Conservation (phyloP, 2,113 vertebrate genomes). For the Seriola rivoliana region DNA sequence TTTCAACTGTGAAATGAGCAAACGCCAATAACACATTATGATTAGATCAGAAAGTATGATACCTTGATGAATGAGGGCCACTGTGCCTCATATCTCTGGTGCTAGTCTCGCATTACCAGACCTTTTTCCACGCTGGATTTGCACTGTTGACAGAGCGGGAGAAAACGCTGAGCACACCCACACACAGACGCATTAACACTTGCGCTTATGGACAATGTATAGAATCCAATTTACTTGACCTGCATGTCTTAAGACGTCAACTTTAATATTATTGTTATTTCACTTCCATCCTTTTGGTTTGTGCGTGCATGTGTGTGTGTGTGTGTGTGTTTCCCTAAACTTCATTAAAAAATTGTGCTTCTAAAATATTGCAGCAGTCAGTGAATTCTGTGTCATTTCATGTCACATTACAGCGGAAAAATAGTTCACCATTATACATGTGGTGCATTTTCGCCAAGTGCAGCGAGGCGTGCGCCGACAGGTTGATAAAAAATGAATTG, state of each 20-base stretch:
- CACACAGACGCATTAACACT: background rate
- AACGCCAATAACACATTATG: background rate
- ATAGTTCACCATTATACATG: too few relatives aligned
- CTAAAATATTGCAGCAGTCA: too few relatives aligned
- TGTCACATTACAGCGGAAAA: too few relatives aligned
- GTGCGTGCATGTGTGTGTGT: background rate
- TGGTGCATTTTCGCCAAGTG: too few relatives aligned
- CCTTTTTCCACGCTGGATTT: conserved; percentile 16
- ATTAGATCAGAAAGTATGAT: conserved; percentile 15
- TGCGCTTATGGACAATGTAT: background rate
- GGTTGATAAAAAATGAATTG: too few relatives aligned
- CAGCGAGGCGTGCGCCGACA: too few relatives aligned
- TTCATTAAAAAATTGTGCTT: too few relatives aligned
- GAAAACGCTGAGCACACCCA: background rate
- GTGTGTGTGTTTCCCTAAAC: background rate
- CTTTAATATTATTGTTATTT: background rate
- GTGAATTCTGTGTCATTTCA: too few relatives aligned
- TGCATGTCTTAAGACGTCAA: background rate
- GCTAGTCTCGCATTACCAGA: background rate
- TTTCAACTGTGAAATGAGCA: conserved; percentile 33
- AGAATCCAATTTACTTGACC: background rate
- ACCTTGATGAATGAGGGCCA: background rate
- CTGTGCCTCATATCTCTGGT: background rate
- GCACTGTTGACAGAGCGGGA: background rate
- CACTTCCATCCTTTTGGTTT: background rate